A percentile compares a stretch with the other conserved stretches of the same genome.
phyloP scores from a whole-genome alignment of 2,113 vertebrate genomes.

The Sceloporus undulatus region DNA sequence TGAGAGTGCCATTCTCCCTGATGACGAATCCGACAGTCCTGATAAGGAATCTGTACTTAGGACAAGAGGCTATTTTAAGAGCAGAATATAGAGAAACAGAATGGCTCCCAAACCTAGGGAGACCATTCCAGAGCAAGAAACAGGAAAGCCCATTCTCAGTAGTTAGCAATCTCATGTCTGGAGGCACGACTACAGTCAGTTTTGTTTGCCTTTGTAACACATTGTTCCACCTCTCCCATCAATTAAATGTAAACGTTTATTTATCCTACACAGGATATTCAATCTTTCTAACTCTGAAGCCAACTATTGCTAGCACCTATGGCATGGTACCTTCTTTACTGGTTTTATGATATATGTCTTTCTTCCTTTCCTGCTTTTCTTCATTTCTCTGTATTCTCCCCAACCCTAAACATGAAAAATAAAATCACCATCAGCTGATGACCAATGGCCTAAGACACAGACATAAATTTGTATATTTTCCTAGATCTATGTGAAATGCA shows the following conservation, averaged over 20 bases:
- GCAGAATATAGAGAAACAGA: too few relatives aligned
- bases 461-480: neutral
- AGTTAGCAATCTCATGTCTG: neutral
- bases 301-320: neutral
- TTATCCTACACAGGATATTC: constrained; percentile 27
- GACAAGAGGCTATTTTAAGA: too few relatives aligned
- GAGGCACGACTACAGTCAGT: neutral
- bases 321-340: neutral
- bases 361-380: neutral
- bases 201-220: constrained; percentile 40
- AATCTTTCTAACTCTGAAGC: neutral
- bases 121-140: neutral
- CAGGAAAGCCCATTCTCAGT: neutral
- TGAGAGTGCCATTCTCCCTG: too few relatives aligned
- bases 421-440: neutral
- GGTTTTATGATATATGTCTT: too few relatives aligned
- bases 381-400: neutral
- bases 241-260: constrained; percentile 45
- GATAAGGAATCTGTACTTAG: too few relatives aligned
- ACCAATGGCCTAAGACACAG: too few relatives aligned
- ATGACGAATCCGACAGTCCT: too few relatives aligned
- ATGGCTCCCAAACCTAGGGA: too few relatives aligned
- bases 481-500: constrained; percentile 31
- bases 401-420: neutral
- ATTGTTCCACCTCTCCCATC: constrained; percentile 33